Percentiles rank a stretch among this genome's conserved stretches.
Conservation (phyloP, 92 coral and sea anemone species). For the Zoanthus sansibaricus region DNA sequence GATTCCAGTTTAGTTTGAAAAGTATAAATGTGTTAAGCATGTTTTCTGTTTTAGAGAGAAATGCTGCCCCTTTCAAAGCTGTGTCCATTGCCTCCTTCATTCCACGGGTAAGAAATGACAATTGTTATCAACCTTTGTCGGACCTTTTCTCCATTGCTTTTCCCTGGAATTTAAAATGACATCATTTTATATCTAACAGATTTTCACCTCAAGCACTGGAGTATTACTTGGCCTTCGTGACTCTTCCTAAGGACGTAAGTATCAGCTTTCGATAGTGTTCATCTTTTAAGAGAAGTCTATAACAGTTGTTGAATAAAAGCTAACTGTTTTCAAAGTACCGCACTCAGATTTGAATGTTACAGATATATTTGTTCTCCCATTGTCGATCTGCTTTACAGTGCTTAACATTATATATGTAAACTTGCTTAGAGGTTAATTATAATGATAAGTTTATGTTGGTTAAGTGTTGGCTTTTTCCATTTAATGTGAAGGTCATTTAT, state of each 20-base stretch:
- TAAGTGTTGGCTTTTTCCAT: too few species aligned
- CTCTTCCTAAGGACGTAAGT: conserved; percentile 94
- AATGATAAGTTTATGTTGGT: too few species aligned
- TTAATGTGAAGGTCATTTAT: too few species aligned
- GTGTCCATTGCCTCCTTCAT: conserved; percentile 84
- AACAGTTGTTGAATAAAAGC: neutral
- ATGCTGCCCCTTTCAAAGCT: conserved; percentile 85
- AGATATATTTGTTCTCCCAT: too few species aligned
- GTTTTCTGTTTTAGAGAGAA: conserved; percentile 69
- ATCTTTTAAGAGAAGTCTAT: neutral
- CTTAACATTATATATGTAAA: too few species aligned
- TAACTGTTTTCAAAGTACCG: too few species aligned
- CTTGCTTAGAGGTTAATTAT: too few species aligned
- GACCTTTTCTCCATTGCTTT: neutral
- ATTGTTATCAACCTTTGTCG: neutral
- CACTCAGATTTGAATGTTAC: too few species aligned
- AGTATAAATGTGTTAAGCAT: too few species aligned
- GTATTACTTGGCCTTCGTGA: conserved; percentile 81
- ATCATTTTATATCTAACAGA: conserved; percentile 48
- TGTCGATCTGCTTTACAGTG: too few species aligned
- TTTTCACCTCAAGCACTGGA: conserved; percentile 93
- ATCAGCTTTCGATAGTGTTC: neutral
- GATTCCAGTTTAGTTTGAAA: too few species aligned
- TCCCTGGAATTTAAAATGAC: neutral
- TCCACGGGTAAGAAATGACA: conserved; percentile 75